Evolutionary conservation across 2,888 invertebrate species (phyloP).

Genomic region (Agriotes lineatus): DNA sequence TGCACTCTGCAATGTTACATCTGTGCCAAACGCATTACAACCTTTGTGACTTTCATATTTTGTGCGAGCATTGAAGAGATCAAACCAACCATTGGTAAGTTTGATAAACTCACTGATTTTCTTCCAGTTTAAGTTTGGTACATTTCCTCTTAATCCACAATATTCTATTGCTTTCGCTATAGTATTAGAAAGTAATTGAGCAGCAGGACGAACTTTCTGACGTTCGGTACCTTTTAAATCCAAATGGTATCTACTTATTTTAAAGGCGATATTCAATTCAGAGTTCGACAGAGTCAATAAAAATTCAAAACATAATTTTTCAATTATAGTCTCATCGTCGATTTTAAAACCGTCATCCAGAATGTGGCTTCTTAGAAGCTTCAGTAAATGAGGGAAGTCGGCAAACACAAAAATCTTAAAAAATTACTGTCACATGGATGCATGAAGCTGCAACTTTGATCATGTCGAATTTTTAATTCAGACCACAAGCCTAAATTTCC

Average conservation of each 20-base stretch:
- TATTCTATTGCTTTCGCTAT: slow-evolving; percentile 38
- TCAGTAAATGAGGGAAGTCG: background rate
- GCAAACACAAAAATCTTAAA: background rate
- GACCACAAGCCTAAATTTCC: background rate
- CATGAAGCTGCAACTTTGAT: background rate
- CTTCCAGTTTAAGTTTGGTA: slow-evolving; percentile 32
- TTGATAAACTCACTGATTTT: no score
- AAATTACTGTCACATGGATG: background rate
- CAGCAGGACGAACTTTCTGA: slow-evolving; percentile 28
- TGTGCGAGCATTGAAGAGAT: slow-evolving; percentile 12
- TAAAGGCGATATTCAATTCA: slow-evolving; percentile 46
- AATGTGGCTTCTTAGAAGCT: background rate
- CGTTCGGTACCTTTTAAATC: slow-evolving; percentile 30
- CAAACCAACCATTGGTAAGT: no score
- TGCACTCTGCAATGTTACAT: slow-evolving; percentile 13
- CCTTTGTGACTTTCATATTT: no score
- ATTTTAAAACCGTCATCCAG: background rate
- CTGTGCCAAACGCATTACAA: no score
- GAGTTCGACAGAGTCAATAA: slow-evolving; percentile 14
- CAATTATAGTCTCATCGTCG: background rate
- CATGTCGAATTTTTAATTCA: background rate
- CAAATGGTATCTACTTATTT: slow-evolving; percentile 39
- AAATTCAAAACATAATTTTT: slow-evolving; percentile 1
- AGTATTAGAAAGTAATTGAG: slow-evolving; percentile 26
- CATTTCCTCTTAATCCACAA: slow-evolving; percentile 29